Percentiles rank a stretch among this genome's conserved stretches.
These are phyloP conservation scores for Hydrolagus affinis DNA, from an alignment of 2,113 vertebrate genomes.

Conservation along the genomic window DNA sequence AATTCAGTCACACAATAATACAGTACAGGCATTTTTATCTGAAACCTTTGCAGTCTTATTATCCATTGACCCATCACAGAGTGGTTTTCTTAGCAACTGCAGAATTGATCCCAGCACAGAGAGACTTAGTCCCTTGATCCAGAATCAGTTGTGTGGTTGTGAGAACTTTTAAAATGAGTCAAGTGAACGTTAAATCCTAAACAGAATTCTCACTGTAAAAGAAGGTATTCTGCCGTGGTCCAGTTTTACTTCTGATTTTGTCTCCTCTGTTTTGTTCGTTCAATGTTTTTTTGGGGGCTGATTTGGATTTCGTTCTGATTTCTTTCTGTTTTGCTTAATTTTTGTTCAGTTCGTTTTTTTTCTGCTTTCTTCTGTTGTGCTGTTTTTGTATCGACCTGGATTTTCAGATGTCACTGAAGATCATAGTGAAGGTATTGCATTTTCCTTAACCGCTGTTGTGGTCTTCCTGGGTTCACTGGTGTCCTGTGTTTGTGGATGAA, in stretches of 20 bases:
- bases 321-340: constrained; percentile 1
- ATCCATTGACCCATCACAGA: too few relatives aligned
- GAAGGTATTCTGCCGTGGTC: neutral
- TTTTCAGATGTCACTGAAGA: constrained; percentile 10
- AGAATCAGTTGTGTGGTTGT: too few relatives aligned
- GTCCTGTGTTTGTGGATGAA: neutral
- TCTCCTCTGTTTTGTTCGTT: constrained; percentile 5
- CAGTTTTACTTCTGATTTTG: neutral
- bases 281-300: neutral
- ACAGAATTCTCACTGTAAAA: too few relatives aligned
- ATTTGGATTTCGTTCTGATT: neutral
- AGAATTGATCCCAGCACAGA: too few relatives aligned
- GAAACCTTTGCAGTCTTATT: too few relatives aligned
- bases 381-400: neutral
- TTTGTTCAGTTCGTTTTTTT: neutral
- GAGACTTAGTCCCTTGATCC: too few relatives aligned
- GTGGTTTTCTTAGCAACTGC: too few relatives aligned
- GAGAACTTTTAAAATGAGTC: too few relatives aligned
- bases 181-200: too few relatives aligned
- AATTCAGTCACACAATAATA: too few relatives aligned
- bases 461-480: neutral
- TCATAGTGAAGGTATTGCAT: neutral
- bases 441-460: neutral
- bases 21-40: too few relatives aligned
- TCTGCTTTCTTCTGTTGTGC: neutral